A percentile compares a stretch with the other conserved stretches of the same genome.
These are phyloP conservation scores for Lepus oiostolus DNA, from an alignment of 2,797 vertebrate species.

Conservation along the genomic window DNA sequence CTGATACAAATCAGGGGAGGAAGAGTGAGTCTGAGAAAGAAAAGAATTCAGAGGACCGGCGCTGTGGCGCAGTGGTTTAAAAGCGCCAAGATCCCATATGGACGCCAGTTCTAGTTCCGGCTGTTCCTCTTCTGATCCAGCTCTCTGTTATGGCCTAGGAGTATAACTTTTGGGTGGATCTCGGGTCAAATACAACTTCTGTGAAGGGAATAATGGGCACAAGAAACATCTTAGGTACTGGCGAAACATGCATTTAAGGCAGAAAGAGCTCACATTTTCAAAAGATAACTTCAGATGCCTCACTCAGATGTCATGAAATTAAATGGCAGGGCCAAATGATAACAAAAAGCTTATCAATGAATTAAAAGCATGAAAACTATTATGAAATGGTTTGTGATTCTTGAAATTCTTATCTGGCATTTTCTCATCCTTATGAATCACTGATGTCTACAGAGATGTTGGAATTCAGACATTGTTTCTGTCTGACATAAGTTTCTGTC, in stretches of 20 bases:
- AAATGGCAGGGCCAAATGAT: neutral
- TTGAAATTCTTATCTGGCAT: neutral
- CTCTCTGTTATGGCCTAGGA: neutral
- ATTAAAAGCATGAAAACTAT: neutral
- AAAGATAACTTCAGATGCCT: neutral
- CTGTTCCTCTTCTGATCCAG: too few relatives aligned
- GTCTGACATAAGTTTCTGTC: neutral
- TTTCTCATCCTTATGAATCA: slow-evolving; percentile 38
- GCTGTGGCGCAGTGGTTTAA: too few relatives aligned
- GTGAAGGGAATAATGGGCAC: neutral
- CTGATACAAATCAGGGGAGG: neutral
- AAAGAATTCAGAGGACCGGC: neutral
- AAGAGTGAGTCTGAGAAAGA: neutral
- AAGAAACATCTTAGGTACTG: neutral
- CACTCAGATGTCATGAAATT: neutral
- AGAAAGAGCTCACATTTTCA: neutral
- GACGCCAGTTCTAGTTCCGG: too few relatives aligned
- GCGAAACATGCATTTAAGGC: neutral
- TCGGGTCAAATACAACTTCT: slow-evolving; percentile 6
- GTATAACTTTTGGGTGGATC: neutral
- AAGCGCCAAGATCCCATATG: too few relatives aligned
- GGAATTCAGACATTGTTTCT: neutral
- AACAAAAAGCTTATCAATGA: neutral
- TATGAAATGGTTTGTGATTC: neutral
- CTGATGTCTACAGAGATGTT: neutral